phyloP scores from a whole-genome alignment of 2,888 invertebrate species.

The Acronicta alni region DNA sequence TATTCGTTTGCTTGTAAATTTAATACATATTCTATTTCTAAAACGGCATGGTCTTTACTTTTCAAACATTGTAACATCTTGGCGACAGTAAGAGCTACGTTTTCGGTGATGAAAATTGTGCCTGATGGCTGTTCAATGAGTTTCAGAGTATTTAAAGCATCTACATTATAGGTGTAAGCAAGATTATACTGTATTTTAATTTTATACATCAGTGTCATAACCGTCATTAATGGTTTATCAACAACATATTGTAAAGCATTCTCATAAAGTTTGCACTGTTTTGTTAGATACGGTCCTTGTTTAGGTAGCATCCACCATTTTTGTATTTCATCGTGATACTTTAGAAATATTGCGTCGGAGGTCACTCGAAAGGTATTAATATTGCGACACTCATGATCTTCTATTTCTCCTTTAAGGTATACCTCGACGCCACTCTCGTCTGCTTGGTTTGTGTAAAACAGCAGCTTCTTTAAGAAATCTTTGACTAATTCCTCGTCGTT shows the following conservation, averaged over 20 bases:
- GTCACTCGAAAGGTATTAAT: conserved; percentile 13
- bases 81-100: conserved; percentile 16
- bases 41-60: conserved; percentile 2
- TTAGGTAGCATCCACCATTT: conserved; percentile 40
- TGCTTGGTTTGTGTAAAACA: conserved; percentile 45
- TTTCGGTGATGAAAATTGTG: conserved; percentile 24
- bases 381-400: conserved; percentile 8
- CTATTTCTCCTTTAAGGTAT: conserved; percentile 24
- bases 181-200: conserved; percentile 16
- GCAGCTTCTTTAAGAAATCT: conserved; percentile 33
- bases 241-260: conserved; percentile 23
- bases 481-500: conserved; percentile 19
- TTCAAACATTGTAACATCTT: conserved; percentile 36
- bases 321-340: conserved; percentile 42
- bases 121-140: background rate
- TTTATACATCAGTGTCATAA: conserved; percentile 8
- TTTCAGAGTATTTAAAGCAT: background rate
- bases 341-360: conserved; percentile 32
- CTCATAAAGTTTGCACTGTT: conserved; percentile 21
- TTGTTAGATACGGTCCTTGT: conserved; percentile 32
- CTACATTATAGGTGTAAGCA: conserved; percentile 12
- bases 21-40: conserved; percentile 32
- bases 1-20: conserved; percentile 16
- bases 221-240: conserved; percentile 19
- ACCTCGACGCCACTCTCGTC: conserved; percentile 28